Conservation (phyloP, 2,113 vertebrate genomes). For the Rissa tridactyla region DNA sequence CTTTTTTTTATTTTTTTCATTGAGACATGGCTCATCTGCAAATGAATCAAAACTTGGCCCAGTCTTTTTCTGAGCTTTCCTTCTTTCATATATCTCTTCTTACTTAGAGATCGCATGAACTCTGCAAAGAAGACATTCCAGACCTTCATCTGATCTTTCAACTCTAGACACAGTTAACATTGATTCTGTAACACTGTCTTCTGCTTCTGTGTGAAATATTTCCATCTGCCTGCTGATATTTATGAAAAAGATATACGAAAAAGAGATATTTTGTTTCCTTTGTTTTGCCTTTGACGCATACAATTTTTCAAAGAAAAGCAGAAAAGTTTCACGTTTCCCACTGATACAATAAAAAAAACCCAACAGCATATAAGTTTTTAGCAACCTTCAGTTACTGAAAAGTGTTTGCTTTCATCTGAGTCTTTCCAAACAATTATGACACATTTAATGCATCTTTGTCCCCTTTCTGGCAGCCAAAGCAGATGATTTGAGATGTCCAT, state of each 20-base stretch:
- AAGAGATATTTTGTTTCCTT: neutral
- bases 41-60: constrained; percentile 7
- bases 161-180: neutral
- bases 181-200: neutral
- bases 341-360: neutral
- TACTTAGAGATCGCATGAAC: neutral
- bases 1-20: neutral
- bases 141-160: constrained; percentile 10
- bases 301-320: neutral
- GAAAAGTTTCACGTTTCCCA: neutral
- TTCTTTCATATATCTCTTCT: neutral
- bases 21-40: constrained; percentile 13
- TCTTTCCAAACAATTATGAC: neutral
- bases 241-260: neutral
- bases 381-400: neutral
- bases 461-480: neutral
- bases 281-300: neutral
- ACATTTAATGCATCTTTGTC: neutral
- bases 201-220: neutral
- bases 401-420: neutral
- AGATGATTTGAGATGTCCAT: neutral
- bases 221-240: neutral
- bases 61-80: neutral
- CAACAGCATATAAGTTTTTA: neutral
- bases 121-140: neutral